Percentiles rank a stretch among this genome's conserved stretches.
Conservation (phyloP, 2,113 vertebrate species). For the Ceuthmochares aereus region DNA sequence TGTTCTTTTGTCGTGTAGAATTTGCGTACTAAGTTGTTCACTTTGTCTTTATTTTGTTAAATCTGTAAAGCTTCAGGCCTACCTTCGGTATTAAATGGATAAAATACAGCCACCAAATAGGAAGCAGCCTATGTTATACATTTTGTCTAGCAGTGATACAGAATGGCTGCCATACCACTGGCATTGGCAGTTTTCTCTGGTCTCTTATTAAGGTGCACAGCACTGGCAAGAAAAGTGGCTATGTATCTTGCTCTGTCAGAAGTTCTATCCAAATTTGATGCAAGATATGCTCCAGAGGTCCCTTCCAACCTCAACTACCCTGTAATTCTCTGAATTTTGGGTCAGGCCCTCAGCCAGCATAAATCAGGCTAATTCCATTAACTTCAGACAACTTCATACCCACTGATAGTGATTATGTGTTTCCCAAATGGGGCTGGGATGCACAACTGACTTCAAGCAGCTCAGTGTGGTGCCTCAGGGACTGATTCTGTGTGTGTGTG, state of each 20-base stretch:
- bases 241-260: not conserved
- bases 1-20: not conserved
- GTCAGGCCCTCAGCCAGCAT: not conserved
- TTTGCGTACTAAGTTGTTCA: not conserved
- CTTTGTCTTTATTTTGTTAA: not conserved
- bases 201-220: not conserved
- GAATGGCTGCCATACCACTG: not conserved
- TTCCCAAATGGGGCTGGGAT: not conserved
- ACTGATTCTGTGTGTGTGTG: not conserved
- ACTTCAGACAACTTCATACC: not conserved
- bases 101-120: not conserved
- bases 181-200: not conserved
- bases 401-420: not conserved
- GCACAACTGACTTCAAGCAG: not conserved
- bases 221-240: not conserved
- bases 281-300: not conserved
- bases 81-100: not conserved
- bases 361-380: not conserved
- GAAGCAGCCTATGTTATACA: not conserved
- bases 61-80: not conserved
- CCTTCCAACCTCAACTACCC: not conserved
- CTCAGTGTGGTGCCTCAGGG: not conserved
- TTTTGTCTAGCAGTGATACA: not conserved
- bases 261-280: not conserved
- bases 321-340: not conserved